These are phyloP conservation scores for Corythornis madagascariensis DNA, from an alignment of 2,113 vertebrate genomes.

Conservation along the genomic window DNA sequence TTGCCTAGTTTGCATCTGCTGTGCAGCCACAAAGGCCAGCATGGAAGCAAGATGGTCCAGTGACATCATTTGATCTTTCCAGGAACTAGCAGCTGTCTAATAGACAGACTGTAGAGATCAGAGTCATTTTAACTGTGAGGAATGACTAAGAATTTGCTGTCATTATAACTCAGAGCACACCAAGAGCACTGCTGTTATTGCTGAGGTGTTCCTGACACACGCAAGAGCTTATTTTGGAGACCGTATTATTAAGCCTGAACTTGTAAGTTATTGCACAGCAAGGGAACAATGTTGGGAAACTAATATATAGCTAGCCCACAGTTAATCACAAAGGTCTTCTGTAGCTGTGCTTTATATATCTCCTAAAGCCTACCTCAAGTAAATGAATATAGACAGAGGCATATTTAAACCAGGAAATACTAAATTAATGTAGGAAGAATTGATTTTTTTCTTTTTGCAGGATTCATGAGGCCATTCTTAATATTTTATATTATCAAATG, in stretches of 20 bases:
- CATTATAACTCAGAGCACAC: neutral
- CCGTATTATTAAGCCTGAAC: neutral
- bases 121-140: neutral
- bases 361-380: neutral
- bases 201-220: neutral
- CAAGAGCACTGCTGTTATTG: neutral
- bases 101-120: neutral
- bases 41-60: fast-evolving
- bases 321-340: neutral
- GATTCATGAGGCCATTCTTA: neutral
- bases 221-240: neutral
- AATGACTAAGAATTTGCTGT: neutral
- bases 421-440: neutral
- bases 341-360: neutral
- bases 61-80: neutral
- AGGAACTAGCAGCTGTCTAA: neutral
- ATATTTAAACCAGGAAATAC: neutral
- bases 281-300: neutral
- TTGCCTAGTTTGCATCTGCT: neutral
- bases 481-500: neutral
- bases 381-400: neutral
- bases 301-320: neutral
- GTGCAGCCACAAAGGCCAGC: neutral
- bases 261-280: neutral
- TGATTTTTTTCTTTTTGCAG: neutral